Conservation (phyloP, 2,888 invertebrate genomes). For the Clitarchus hookeri region DNA sequence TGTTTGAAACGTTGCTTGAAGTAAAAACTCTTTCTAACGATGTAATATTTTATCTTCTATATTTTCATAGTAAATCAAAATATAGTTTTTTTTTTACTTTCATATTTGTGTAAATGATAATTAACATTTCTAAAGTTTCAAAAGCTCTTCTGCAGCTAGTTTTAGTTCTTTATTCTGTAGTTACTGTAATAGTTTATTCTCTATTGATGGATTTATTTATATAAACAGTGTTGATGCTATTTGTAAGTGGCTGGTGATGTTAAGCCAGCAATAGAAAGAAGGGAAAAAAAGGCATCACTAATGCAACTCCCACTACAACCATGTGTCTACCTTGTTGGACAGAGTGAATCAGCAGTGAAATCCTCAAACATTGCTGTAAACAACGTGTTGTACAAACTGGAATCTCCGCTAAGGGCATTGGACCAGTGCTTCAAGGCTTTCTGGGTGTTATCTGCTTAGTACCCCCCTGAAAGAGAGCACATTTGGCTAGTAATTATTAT, state of each 20-base stretch:
- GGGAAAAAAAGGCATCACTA: background rate
- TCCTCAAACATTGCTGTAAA: background rate
- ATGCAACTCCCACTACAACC: background rate
- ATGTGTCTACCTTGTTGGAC: background rate
- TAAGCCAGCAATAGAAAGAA: background rate
- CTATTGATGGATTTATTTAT: too few species aligned
- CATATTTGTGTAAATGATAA: too few species aligned
- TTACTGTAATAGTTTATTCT: too few species aligned
- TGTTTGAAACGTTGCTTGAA: too few species aligned
- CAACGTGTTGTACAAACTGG: background rate
- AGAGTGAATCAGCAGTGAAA: background rate
- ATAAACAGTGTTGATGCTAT: background rate
- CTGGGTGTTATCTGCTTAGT: background rate
- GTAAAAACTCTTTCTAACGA: too few species aligned
- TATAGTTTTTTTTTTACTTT: too few species aligned
- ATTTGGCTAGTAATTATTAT: background rate
- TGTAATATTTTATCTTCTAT: too few species aligned
- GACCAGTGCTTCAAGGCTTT: background rate
- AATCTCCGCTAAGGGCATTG: background rate
- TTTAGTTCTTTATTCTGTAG: too few species aligned
- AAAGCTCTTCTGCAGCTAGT: too few species aligned
- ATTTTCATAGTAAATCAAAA: too few species aligned
- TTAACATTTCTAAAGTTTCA: too few species aligned
- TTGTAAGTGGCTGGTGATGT: background rate
- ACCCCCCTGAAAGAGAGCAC: background rate